A percentile compares a stretch with the other conserved stretches of the same genome.
These are phyloP conservation scores for Uromys caudimaculatus DNA, from an alignment of 2,797 vertebrate genomes.

Conservation along the genomic window DNA sequence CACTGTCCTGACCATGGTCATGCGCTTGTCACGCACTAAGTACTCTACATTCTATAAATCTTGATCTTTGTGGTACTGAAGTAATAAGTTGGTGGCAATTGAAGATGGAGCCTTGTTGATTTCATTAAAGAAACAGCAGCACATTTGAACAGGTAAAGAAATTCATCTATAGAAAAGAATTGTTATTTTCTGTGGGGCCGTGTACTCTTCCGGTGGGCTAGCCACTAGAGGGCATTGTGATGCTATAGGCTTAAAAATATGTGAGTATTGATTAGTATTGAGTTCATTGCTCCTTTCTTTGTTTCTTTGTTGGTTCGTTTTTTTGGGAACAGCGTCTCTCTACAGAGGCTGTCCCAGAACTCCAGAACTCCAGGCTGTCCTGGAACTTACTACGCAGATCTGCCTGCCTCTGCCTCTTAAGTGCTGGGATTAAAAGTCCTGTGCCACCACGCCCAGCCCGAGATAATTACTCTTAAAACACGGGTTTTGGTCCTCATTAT, in stretches of 20 bases:
- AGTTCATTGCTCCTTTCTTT: conserved; percentile 52
- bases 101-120: neutral
- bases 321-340: neutral
- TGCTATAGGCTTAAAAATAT: conserved; percentile 70
- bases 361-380: neutral
- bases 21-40: conserved; percentile 8
- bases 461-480: conserved; percentile 66
- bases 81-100: neutral
- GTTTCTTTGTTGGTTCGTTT: neutral
- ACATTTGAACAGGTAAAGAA: neutral
- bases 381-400: neutral
- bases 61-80: conserved; percentile 32
- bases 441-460: neutral
- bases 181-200: conserved; percentile 28
- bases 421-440: neutral
- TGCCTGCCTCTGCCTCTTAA: neutral
- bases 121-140: conserved; percentile 29
- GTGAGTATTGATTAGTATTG: conserved; percentile 72
- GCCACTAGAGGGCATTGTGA: conserved; percentile 83
- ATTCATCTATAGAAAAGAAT: conserved; percentile 21
- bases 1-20: neutral
- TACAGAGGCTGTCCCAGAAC: neutral
- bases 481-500: neutral
- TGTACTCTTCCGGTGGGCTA: conserved; percentile 15
- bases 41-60: conserved; percentile 26